Evolutionary conservation across 2,797 vertebrate species (phyloP).

Genomic region (Lagocephalus sceleratus): DNA sequence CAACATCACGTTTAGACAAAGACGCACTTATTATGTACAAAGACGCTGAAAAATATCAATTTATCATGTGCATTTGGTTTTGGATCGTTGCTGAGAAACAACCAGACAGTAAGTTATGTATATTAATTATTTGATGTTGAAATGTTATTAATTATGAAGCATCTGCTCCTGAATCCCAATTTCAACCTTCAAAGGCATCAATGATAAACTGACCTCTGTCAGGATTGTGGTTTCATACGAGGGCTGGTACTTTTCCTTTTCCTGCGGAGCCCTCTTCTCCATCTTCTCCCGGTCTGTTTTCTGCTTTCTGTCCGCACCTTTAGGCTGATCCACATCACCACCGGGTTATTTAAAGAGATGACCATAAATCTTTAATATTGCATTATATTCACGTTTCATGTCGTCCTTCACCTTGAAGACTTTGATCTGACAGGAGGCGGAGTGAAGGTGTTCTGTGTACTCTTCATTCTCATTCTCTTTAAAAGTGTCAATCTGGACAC

Average conservation of each 20-base stretch:
- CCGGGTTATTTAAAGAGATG: constrained; percentile 2
- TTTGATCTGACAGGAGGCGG: constrained; percentile 97
- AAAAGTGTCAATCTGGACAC: constrained; percentile 94
- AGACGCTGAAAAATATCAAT: neutral
- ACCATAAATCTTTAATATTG: neutral
- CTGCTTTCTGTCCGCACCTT: constrained; percentile 85
- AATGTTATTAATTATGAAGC: neutral
- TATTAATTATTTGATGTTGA: too few relatives aligned
- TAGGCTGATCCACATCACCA: constrained; percentile 69
- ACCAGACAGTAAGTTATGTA: too few relatives aligned
- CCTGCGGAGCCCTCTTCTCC: constrained; percentile 82
- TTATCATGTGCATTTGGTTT: neutral
- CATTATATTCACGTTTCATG: neutral
- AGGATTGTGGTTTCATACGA: constrained; percentile 81
- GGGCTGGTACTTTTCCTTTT: constrained; percentile 83
- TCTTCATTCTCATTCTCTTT: constrained; percentile 88
- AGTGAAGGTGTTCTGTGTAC: constrained; percentile 96
- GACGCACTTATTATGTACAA: too few relatives aligned
- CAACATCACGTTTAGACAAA: neutral
- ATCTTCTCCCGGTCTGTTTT: constrained; percentile 86
- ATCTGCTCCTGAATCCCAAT: neutral
- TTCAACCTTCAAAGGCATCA: neutral
- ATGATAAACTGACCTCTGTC: constrained; percentile 69
- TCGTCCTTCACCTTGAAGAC: constrained; percentile 88
- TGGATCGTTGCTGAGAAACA: neutral